These are phyloP conservation scores for Bombus superbus DNA, from an alignment of 1,140 invertebrate genomes.

Conservation along the genomic window DNA sequence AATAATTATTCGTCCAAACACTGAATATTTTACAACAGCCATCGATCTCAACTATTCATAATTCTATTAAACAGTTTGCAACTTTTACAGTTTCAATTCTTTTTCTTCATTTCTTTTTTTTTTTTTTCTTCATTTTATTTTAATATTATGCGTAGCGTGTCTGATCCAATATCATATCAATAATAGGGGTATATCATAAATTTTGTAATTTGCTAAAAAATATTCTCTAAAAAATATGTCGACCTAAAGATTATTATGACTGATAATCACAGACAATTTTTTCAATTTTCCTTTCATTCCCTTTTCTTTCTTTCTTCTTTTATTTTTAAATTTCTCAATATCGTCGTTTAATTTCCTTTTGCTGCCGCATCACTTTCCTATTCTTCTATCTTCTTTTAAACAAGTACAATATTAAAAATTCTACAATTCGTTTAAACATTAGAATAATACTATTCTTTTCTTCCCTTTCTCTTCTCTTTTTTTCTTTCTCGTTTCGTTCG, in stretches of 20 bases:
- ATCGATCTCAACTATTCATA: conserved; percentile 80
- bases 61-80: conserved; percentile 79
- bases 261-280: conserved; percentile 83
- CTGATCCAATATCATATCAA: conserved; percentile 80
- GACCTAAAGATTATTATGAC: conserved; percentile 83
- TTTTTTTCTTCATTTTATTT: conserved; percentile 55
- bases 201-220: conserved; percentile 83
- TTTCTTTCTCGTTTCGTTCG: conserved; percentile 13
- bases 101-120: conserved; percentile 47
- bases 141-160: conserved; percentile 75
- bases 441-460: conserved; percentile 68
- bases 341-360: conserved; percentile 46
- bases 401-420: conserved; percentile 73
- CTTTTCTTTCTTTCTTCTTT: conserved; percentile 34
- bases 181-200: conserved; percentile 81
- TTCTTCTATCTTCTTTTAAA: conserved; percentile 57
- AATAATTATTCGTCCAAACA: conserved; percentile 81
- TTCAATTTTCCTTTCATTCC: conserved; percentile 72
- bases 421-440: conserved; percentile 73
- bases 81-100: conserved; percentile 68
- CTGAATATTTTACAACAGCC: conserved; percentile 82
- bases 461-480: neutral
- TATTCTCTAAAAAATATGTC: conserved; percentile 83
- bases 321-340: conserved; percentile 58
- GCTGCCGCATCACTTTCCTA: neutral